A percentile compares a stretch with the other conserved stretches of the same genome.
Evolutionary conservation across 2,888 invertebrate species (phyloP).

Genomic region (Cephus runcator): DNA sequence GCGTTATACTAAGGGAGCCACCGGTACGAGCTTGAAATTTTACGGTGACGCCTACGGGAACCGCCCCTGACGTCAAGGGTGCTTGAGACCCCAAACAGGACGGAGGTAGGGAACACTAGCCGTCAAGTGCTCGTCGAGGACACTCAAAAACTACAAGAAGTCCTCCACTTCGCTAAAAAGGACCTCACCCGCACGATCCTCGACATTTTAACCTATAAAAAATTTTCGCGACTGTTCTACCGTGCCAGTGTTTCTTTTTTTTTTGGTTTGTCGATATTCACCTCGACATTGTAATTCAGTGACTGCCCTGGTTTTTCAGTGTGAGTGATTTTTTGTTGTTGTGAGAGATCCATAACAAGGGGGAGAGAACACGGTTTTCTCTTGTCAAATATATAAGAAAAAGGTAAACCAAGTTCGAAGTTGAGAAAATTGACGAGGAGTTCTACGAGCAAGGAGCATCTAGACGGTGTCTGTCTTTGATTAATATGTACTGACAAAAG

Average conservation of each 20-base stretch:
- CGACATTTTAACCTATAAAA: background rate
- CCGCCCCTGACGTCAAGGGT: conserved; percentile 56
- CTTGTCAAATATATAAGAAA: background rate
- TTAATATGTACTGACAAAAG: conserved; percentile 34
- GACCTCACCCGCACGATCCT: background rate
- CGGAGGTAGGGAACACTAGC: conserved; percentile 61
- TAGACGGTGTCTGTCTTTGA: background rate
- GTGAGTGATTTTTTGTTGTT: background rate
- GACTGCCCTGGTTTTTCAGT: background rate
- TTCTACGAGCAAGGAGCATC: background rate
- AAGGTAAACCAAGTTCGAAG: background rate
- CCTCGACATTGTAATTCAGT: background rate
- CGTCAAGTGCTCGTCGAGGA: conserved; percentile 65
- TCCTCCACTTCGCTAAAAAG: conserved; percentile 38
- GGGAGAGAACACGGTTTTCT: conserved; percentile 3
- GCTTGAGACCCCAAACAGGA: conserved; percentile 53
- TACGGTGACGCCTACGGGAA: conserved; percentile 32
- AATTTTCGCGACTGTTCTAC: background rate
- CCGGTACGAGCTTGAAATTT: background rate
- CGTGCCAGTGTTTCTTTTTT: background rate
- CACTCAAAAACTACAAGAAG: conserved; percentile 59
- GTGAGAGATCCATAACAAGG: background rate
- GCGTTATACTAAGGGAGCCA: conserved; percentile 12
- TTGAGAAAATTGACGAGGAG: background rate
- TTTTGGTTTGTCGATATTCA: background rate